Evolutionary conservation across 2,888 invertebrate species (phyloP).

Genomic region (Torymus tubicola): DNA sequence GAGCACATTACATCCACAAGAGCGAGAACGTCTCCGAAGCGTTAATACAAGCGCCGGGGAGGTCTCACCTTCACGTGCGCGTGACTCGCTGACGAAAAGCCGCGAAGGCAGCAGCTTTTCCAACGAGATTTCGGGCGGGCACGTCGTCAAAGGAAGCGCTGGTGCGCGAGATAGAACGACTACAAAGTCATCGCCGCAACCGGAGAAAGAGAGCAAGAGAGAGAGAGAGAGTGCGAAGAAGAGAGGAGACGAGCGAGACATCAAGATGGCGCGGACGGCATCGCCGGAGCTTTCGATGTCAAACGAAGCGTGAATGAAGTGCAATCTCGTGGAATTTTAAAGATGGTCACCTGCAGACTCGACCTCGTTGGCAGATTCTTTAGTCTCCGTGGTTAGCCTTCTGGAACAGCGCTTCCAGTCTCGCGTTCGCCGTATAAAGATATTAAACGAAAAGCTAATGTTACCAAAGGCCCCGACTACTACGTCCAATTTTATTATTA

Average conservation of each 20-base stretch:
- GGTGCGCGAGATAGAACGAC: slow-evolving; percentile 65
- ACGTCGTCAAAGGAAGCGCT: slow-evolving; percentile 67
- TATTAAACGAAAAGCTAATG: slow-evolving; percentile 42
- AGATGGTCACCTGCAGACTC: slow-evolving; percentile 65
- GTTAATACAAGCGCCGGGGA: slow-evolving; percentile 4
- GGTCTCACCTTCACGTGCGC: slow-evolving; percentile 47
- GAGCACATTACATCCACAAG: neutral
- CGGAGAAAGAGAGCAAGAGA: slow-evolving; percentile 50
- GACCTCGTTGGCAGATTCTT: slow-evolving; percentile 48
- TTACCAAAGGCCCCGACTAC: slow-evolving; percentile 1
- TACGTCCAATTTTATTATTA: slow-evolving; percentile 47
- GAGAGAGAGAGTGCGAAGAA: slow-evolving; percentile 13
- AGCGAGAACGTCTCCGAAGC: slow-evolving; percentile 19
- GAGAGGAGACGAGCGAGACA: slow-evolving; percentile 54
- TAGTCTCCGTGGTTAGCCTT: slow-evolving; percentile 59
- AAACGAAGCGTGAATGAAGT: slow-evolving; percentile 68
- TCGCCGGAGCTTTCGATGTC: slow-evolving; percentile 62
- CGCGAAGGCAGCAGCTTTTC: slow-evolving; percentile 51
- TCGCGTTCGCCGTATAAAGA: slow-evolving; percentile 32
- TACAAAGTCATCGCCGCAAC: slow-evolving; percentile 64
- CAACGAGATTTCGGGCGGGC: slow-evolving; percentile 40
- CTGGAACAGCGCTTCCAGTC: slow-evolving; percentile 67
- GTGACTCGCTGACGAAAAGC: slow-evolving; percentile 53
- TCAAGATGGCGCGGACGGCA: slow-evolving; percentile 46
- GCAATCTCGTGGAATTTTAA: slow-evolving; percentile 71